Evolutionary conservation across 2,797 vertebrate genomes (phyloP).

Genomic region (Phalanger gymnotis): DNA sequence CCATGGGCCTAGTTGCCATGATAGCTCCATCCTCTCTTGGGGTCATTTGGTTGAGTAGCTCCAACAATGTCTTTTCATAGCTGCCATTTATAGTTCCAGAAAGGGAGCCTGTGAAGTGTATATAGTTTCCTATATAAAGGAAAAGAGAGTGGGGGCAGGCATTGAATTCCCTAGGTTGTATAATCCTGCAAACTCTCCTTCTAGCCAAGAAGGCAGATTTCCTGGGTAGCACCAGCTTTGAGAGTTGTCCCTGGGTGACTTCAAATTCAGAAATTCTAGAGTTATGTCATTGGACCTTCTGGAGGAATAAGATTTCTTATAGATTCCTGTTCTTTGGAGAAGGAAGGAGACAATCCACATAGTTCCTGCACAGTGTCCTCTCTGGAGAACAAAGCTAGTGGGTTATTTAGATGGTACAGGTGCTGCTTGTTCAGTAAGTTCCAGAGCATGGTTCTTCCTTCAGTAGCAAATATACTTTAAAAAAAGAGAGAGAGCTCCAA

Average conservation of each 20-base stretch:
- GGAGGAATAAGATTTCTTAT: background rate
- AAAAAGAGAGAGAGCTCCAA: background rate
- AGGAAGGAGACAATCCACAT: background rate
- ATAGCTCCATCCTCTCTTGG: background rate
- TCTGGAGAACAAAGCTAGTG: background rate
- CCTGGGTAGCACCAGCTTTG: background rate
- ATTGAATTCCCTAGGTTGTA: background rate
- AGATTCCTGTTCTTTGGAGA: background rate
- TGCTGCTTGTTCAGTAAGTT: background rate
- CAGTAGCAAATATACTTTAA: background rate
- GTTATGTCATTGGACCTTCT: background rate
- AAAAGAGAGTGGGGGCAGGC: background rate
- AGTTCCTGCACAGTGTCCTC: background rate
- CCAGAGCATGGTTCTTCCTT: background rate
- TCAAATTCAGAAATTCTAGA: background rate
- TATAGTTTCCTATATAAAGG: background rate
- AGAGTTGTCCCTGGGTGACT: background rate
- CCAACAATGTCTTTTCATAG: background rate
- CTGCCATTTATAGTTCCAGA: background rate
- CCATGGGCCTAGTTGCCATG: background rate
- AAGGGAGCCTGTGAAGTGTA: background rate
- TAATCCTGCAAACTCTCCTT: background rate
- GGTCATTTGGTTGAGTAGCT: background rate
- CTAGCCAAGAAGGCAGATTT: background rate
- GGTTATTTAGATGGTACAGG: background rate